phyloP scores from a whole-genome alignment of 2,797 vertebrate genomes.

The Adelosebastes latens region DNA sequence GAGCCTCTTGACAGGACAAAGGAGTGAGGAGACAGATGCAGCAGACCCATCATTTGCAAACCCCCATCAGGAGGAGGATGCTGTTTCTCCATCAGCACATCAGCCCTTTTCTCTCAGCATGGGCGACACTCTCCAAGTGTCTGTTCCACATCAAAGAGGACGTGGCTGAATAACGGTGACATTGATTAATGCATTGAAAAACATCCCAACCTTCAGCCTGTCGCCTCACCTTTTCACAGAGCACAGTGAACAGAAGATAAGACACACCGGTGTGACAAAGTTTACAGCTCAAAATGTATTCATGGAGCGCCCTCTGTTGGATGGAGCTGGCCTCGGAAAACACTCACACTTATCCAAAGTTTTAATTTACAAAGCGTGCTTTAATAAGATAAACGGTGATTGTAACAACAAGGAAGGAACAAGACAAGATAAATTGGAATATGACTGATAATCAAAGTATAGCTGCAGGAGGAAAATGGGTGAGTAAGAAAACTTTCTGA shows the following conservation, averaged over 20 bases:
- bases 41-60: constrained; percentile 81
- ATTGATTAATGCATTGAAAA: constrained; percentile 82
- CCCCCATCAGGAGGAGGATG: constrained; percentile 71
- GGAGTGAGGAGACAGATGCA: constrained; percentile 67
- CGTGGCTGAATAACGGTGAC: constrained; percentile 73
- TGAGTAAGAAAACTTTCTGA: background rate
- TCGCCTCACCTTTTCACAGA: constrained; percentile 73
- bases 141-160: constrained; percentile 85
- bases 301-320: constrained; percentile 81
- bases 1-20: constrained; percentile 66
- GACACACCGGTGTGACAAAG: constrained; percentile 40
- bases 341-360: background rate
- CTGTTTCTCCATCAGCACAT: constrained; percentile 84
- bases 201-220: constrained; percentile 72
- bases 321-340: background rate
- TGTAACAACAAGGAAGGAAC: background rate
- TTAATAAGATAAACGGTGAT: background rate
- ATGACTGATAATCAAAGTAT: background rate
- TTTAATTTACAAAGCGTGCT: background rate
- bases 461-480: background rate
- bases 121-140: constrained; percentile 77
- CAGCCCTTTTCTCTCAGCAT: constrained; percentile 79
- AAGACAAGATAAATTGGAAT: background rate
- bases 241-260: constrained; percentile 66
- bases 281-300: constrained; percentile 55